Evolutionary conservation across 2,888 invertebrate genomes (phyloP).

Genomic region (Spisula subtruncata): DNA sequence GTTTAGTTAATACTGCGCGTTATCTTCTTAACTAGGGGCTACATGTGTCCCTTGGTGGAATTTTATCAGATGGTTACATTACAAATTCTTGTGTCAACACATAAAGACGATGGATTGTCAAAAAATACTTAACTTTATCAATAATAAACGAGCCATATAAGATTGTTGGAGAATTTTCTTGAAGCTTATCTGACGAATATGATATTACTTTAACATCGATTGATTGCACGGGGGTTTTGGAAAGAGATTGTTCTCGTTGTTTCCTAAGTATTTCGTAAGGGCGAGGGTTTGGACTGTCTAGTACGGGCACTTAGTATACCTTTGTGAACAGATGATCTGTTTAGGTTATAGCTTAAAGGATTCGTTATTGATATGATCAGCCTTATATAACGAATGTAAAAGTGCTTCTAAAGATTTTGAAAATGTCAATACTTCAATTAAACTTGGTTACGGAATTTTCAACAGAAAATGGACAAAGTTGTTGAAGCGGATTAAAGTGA

Average conservation of each 20-base stretch:
- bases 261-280: not conserved
- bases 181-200: conserved; percentile 36
- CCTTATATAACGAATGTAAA: not conserved
- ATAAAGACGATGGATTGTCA: conserved; percentile 40
- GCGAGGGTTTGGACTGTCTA: not conserved
- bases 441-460: not conserved
- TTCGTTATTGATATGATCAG: not conserved
- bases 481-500: not conserved
- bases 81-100: conserved; percentile 40
- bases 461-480: not conserved
- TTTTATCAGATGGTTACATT: conserved; percentile 46
- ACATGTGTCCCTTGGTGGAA: conserved; percentile 8
- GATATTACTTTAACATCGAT: conserved; percentile 17
- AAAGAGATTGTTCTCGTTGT: not conserved
- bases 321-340: not conserved
- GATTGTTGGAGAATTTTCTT: conserved; percentile 24
- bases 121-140: conserved; percentile 54
- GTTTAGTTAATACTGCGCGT: not conserved
- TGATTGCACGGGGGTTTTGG: no score
- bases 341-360: not conserved
- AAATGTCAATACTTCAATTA: conserved; percentile 9
- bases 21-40: not conserved
- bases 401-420: not conserved
- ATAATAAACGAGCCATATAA: conserved; percentile 31
- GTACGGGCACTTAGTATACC: not conserved